phyloP scores from a whole-genome alignment of 2,113 vertebrate species.

The Channa maculata region DNA sequence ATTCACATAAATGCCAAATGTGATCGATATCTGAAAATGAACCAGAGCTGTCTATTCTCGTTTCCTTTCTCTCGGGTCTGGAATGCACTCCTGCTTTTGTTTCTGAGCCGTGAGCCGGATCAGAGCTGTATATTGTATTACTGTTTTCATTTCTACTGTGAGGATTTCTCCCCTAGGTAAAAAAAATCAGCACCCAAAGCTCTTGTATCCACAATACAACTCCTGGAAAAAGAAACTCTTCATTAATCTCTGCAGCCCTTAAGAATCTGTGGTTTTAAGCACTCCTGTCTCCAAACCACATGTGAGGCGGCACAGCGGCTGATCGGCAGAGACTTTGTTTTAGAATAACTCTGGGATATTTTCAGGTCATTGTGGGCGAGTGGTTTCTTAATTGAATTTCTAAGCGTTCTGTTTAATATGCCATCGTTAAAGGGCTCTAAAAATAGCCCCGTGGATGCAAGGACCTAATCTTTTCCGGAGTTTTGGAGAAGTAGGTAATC shows the following conservation, averaged over 20 bases:
- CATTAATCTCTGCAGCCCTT: constrained; percentile 79
- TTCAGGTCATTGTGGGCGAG: constrained; percentile 82
- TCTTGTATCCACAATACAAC: constrained; percentile 87
- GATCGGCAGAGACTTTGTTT: constrained; percentile 73
- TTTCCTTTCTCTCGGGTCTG: constrained; percentile 17
- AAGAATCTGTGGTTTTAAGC: constrained; percentile 78
- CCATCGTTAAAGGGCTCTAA: constrained; percentile 78
- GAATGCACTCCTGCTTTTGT: constrained; percentile 63
- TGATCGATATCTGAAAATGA: constrained; percentile 55
- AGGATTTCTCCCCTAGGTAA: constrained; percentile 82
- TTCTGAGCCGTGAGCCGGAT: constrained; percentile 72
- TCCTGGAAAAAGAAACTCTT: constrained; percentile 86
- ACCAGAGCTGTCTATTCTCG: constrained; percentile 18
- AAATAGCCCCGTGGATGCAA: constrained; percentile 78
- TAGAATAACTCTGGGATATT: constrained; percentile 80
- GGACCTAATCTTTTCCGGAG: constrained; percentile 83
- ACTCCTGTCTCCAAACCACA: constrained; percentile 74
- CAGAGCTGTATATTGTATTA: constrained; percentile 79
- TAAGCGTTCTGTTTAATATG: constrained; percentile 83
- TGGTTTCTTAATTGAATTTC: constrained; percentile 83
- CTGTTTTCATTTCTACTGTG: constrained; percentile 84
- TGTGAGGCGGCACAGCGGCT: constrained; percentile 72
- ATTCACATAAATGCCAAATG: constrained; percentile 31
- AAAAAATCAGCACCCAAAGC: constrained; percentile 80
- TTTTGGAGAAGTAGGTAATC: constrained; percentile 66